phyloP scores from a whole-genome alignment of 2,113 vertebrate species.

The Myotis davidii region DNA sequence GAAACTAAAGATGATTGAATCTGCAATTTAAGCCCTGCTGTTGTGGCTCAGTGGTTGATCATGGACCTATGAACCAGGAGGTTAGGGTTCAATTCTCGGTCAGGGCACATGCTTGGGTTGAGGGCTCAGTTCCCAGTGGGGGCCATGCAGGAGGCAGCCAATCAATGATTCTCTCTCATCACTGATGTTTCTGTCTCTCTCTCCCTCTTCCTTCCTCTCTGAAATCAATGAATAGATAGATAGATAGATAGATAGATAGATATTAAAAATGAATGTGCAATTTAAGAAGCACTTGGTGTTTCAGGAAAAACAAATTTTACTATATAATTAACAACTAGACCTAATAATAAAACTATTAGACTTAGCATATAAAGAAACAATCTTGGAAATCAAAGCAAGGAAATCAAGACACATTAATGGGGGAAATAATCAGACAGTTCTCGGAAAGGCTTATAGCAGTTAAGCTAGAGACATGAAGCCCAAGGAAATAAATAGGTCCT shows the following conservation, averaged over 20 bases:
- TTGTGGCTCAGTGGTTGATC: no score
- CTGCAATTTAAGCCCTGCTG: not conserved
- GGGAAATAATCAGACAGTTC: not conserved
- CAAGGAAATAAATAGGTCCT: not conserved
- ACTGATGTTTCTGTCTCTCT: no score
- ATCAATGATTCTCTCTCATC: no score
- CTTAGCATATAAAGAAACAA: not conserved
- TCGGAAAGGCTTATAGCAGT: not conserved
- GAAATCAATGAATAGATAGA: no score
- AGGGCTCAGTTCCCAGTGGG: no score
- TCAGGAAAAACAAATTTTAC: not conserved
- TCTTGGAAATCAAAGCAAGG: not conserved
- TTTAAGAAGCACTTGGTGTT: not conserved
- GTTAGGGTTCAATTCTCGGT: no score
- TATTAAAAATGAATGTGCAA: not conserved
- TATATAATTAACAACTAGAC: not conserved
- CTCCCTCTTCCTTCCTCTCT: no score
- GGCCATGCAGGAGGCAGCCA: no score
- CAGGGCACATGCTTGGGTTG: no score
- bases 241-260: no score
- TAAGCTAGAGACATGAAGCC: not conserved
- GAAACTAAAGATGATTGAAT: not conserved
- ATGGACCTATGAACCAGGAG: no score
- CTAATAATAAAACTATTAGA: not conserved
- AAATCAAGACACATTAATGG: not conserved